Percentiles rank a stretch among this genome's conserved stretches.
Evolutionary conservation across 2,888 invertebrate species (phyloP).

Genomic region (Pandemis heparana): DNA sequence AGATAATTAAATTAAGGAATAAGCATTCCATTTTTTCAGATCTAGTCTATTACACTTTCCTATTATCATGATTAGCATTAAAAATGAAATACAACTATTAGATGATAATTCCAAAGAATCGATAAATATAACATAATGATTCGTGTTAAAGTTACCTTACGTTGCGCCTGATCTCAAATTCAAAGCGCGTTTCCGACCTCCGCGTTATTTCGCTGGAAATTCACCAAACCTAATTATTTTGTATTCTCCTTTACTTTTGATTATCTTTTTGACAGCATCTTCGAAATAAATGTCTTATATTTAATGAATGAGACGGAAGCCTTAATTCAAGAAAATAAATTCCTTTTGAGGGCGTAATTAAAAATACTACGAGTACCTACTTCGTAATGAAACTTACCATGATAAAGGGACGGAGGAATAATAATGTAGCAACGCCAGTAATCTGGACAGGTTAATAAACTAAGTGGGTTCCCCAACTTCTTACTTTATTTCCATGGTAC

Average conservation of each 20-base stretch:
- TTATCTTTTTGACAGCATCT: slow-evolving; percentile 40
- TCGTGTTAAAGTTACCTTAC: slow-evolving; percentile 30
- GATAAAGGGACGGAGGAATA: neutral
- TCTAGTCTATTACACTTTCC: too few species aligned
- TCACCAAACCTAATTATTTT: slow-evolving; percentile 33
- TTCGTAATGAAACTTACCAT: slow-evolving; percentile 3
- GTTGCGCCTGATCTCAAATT: slow-evolving; percentile 52
- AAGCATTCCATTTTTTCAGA: too few species aligned
- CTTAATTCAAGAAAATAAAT: slow-evolving; percentile 19
- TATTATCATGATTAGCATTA: neutral
- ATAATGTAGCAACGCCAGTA: neutral
- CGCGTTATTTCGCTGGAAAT: slow-evolving; percentile 47
- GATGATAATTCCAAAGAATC: neutral
- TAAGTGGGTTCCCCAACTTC: neutral
- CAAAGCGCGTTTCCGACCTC: slow-evolving; percentile 47
- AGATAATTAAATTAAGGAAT: too few species aligned
- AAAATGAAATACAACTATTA: neutral
- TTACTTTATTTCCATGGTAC: neutral
- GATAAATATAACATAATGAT: neutral
- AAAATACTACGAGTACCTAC: slow-evolving; percentile 16
- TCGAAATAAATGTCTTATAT: slow-evolving; percentile 31
- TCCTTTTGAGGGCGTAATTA: slow-evolving; percentile 10
- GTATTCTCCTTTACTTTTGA: slow-evolving; percentile 42
- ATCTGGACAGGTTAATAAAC: neutral
- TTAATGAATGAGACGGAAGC: slow-evolving; percentile 42